Evolutionary conservation across 2,888 invertebrate genomes (phyloP).

Genomic region (Philonicus albiceps): DNA sequence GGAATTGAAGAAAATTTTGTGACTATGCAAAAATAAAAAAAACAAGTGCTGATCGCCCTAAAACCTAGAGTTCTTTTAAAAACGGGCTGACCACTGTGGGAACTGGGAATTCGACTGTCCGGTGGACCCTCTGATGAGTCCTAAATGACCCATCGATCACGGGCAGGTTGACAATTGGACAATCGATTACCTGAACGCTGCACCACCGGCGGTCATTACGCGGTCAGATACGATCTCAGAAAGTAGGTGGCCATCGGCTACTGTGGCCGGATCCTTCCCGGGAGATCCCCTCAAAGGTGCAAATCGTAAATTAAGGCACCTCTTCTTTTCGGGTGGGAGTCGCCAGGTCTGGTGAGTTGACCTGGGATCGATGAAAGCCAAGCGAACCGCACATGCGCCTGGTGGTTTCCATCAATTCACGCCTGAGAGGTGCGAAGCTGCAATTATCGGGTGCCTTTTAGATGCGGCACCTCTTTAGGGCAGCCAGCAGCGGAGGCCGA

Average conservation of each 20-base stretch:
- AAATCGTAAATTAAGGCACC: neutral
- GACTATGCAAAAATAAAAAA: neutral
- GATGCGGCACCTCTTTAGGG: conserved; percentile 38
- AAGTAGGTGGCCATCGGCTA: neutral
- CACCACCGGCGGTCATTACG: neutral
- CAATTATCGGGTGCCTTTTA: conserved; percentile 18
- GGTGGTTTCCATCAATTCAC: neutral
- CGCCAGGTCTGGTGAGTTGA: neutral
- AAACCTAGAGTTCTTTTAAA: neutral
- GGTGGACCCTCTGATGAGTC: neutral
- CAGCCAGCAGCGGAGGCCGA: neutral
- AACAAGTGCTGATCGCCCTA: neutral
- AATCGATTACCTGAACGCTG: neutral
- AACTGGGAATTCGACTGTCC: neutral
- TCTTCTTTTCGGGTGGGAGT: neutral
- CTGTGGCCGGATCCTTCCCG: neutral
- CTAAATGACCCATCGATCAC: conserved; percentile 4
- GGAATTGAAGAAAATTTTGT: too few relatives aligned
- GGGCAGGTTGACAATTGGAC: neutral
- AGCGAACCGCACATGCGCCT: conserved; percentile 21
- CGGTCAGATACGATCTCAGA: neutral
- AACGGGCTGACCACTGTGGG: neutral
- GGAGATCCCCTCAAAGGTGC: neutral
- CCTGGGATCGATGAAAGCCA: neutral
- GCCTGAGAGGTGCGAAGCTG: conserved; percentile 8